Evolutionary conservation across 2,888 invertebrate genomes (phyloP).

Genomic region (Oegoconia quadripuncta): DNA sequence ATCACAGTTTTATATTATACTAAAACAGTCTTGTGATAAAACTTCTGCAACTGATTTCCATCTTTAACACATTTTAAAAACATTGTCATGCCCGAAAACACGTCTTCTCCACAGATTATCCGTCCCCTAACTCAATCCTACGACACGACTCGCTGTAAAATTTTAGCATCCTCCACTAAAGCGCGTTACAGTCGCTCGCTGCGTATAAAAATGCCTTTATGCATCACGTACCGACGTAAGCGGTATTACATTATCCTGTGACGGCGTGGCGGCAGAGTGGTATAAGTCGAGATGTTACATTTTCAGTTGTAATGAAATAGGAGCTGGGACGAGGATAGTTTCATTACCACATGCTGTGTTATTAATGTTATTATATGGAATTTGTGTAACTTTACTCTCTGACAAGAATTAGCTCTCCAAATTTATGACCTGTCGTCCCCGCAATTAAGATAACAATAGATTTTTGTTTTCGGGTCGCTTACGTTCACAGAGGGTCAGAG

Average conservation of each 20-base stretch:
- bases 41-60: too few relatives aligned
- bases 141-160: constrained; percentile 30
- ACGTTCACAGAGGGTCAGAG: too few relatives aligned
- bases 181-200: constrained; percentile 24
- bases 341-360: too few relatives aligned
- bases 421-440: too few relatives aligned
- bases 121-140: constrained; percentile 28
- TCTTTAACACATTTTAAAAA: neutral
- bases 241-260: constrained; percentile 41
- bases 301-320: neutral
- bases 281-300: neutral
- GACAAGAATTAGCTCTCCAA: too few relatives aligned
- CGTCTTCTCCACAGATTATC: constrained; percentile 20
- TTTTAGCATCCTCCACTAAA: constrained; percentile 36
- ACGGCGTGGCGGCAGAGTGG: neutral
- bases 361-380: too few relatives aligned
- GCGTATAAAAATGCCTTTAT: constrained; percentile 42
- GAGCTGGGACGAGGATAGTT: too few relatives aligned
- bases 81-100: neutral
- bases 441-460: too few relatives aligned
- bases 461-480: too few relatives aligned
- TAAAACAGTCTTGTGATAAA: too few relatives aligned
- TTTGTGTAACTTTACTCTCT: too few relatives aligned
- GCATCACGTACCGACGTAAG: constrained; percentile 51
- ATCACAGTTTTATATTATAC: too few relatives aligned